Evolutionary conservation across 64 coral and sea anemone species (phyloP).

Genomic region (Porites lutea): DNA sequence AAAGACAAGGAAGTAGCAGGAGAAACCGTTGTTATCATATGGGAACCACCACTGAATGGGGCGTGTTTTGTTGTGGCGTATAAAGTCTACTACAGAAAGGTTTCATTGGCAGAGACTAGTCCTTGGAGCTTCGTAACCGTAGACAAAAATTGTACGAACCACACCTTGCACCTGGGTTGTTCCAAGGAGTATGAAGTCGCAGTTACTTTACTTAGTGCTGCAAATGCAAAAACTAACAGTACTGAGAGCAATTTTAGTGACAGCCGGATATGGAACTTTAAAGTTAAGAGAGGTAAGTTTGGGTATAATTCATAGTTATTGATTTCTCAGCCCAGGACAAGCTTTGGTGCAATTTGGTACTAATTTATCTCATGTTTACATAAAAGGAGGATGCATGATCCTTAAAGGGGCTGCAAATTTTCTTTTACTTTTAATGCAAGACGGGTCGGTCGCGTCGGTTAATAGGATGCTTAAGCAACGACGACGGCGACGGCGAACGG

Average conservation of each 20-base stretch:
- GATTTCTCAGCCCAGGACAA: no score
- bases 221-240: no score
- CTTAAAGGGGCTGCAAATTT: no score
- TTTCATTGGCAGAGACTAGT: not conserved
- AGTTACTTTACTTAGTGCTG: not conserved
- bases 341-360: no score
- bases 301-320: no score
- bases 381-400: no score
- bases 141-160: not conserved
- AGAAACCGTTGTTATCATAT: not conserved
- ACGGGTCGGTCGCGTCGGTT: no score
- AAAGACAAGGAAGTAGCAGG: not conserved
- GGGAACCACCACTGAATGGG: not conserved
- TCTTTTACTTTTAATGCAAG: no score
- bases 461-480: no score
- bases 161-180: not conserved
- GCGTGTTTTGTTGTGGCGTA: not conserved
- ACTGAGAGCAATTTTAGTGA: not conserved
- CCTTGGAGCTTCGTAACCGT: not conserved
- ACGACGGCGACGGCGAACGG: no score
- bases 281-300: not conserved
- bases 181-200: not conserved
- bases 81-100: constrained; percentile 16
- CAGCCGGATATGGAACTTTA: constrained; percentile 1
- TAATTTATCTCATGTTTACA: no score